Conservation (phyloP, 1,140 invertebrate genomes). For the Nephila pilipes region DNA sequence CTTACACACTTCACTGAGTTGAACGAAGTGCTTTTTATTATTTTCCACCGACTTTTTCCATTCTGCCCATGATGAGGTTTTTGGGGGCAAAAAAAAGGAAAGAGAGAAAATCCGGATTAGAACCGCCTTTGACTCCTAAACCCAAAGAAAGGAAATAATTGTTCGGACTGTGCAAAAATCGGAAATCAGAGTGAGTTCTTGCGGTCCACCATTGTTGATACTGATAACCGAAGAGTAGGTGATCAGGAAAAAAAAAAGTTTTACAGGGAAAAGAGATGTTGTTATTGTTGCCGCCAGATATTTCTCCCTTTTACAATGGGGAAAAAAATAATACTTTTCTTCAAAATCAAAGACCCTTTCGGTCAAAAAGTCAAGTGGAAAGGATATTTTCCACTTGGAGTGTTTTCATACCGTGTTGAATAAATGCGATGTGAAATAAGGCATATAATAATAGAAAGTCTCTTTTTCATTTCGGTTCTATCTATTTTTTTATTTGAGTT, state of each 20-base stretch:
- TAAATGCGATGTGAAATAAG: conserved; percentile 34
- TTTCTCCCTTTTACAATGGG: not conserved
- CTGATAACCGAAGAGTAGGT: not conserved
- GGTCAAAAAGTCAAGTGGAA: conserved; percentile 67
- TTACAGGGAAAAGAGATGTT: not conserved
- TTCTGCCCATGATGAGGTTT: not conserved
- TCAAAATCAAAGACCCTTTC: conserved; percentile 24
- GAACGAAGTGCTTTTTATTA: not conserved
- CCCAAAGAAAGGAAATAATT: conserved; percentile 60
- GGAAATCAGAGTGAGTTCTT: conserved; percentile 49
- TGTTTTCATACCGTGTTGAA: not conserved
- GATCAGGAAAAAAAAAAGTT: not conserved
- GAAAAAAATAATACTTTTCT: conserved; percentile 9
- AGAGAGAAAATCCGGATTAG: conserved; percentile 53
- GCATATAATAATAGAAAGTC: not conserved
- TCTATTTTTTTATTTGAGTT: not conserved
- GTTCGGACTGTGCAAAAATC: conserved; percentile 17
- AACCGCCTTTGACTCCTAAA: conserved; percentile 33
- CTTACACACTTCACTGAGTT: not conserved
- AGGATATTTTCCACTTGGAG: conserved; percentile 8
- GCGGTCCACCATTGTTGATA: conserved; percentile 40
- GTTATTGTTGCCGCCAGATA: not conserved
- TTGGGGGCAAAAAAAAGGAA: not conserved
- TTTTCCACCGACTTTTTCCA: conserved; percentile 23
- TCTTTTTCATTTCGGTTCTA: not conserved